Percentiles rank a stretch among this genome's conserved stretches.
Conservation (phyloP, 2,888 invertebrate species). For the Drosophila anomelani region DNA sequence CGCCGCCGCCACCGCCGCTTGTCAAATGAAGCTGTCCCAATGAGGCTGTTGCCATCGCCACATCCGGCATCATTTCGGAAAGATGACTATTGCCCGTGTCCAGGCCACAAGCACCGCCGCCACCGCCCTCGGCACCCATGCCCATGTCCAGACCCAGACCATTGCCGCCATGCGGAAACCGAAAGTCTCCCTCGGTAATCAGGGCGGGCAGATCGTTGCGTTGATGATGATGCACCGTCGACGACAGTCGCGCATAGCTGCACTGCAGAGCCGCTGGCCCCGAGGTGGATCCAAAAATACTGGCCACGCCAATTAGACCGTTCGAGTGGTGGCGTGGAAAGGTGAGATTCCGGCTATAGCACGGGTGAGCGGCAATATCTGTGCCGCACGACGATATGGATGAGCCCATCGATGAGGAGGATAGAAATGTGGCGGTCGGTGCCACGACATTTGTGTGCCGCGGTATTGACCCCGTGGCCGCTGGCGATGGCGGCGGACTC, state of each 20-base stretch:
- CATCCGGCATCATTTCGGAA: constrained; percentile 95
- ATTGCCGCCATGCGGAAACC: constrained; percentile 79
- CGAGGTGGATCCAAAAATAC: constrained; percentile 58
- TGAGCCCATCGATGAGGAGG: constrained; percentile 79
- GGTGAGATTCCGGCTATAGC: constrained; percentile 88
- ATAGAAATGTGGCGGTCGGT: constrained; percentile 78
- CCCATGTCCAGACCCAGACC: constrained; percentile 70
- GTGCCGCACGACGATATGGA: constrained; percentile 73
- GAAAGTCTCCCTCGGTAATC: constrained; percentile 87
- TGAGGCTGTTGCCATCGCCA: constrained; percentile 94
- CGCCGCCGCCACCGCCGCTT: constrained; percentile 51
- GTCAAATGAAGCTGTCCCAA: constrained; percentile 88
- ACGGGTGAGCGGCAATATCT: constrained; percentile 82
- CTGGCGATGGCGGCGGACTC: constrained; percentile 85
- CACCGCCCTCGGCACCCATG: constrained; percentile 59
- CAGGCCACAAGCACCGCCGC: constrained; percentile 86
- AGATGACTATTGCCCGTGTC: constrained; percentile 89
- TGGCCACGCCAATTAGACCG: constrained; percentile 67
- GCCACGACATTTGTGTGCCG: constrained; percentile 53
- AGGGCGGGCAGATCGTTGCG: constrained; percentile 88
- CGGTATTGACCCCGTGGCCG: constrained; percentile 74
- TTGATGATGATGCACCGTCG: constrained; percentile 84
- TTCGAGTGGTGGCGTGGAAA: constrained; percentile 86
- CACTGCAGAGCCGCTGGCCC: constrained; percentile 72
- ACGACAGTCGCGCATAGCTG: constrained; percentile 81